Base-by-base conservation (phyloP, 2,113 vertebrate genomes). In the Leptodactylus fuscus region DNA sequence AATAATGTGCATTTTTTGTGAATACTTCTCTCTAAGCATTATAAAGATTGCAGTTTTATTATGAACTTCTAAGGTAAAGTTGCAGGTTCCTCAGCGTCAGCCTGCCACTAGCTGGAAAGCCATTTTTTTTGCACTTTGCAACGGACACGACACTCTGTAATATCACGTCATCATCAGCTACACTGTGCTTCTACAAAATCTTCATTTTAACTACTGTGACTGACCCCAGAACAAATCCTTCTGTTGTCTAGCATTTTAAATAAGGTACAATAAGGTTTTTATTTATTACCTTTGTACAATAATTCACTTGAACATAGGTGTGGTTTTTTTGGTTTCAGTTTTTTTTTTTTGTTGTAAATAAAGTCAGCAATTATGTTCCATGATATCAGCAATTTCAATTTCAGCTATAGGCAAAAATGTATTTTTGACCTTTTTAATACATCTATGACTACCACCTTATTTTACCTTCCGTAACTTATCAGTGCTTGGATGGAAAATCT, bases 201-300 rank as follows among this genome's bases (percentile, higher is more conserved):
- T 27, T 20, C 49, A 73, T 60, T 79, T 85, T 73, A 85, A 71
- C 74, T 85, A 38, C 83, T 77, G 58, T 78, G 83, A 77, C 83
- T 70, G 62, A 36, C 22, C 34, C 32, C 62, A 44, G 65, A 55
- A 53, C 76, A 67, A 67, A 76, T 55, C 62, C 18, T 69, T 44
- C 74, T 34, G 22, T 44, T 55, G 34, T 78, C n/a, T 80, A 49
- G 55, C 24, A 44, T 36, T 13, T 65, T 85, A 80, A 73, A 58
- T 36, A 73, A 82, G 80, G 87, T 88, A 87, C 85, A 82, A 55
- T 41, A 91, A 91, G 87, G 90, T 91, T 88, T 74, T 91, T 95
- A 95, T 95, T 95, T 95, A 95, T 95, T 95, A 92, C 88, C 91
- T 83, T 91, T 94, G 91, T 95, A 94, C 94, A 93, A 91, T 90